phyloP scores from a whole-genome alignment of 2,113 vertebrate genomes.

The Gasterosteus aculeatus region DNA sequence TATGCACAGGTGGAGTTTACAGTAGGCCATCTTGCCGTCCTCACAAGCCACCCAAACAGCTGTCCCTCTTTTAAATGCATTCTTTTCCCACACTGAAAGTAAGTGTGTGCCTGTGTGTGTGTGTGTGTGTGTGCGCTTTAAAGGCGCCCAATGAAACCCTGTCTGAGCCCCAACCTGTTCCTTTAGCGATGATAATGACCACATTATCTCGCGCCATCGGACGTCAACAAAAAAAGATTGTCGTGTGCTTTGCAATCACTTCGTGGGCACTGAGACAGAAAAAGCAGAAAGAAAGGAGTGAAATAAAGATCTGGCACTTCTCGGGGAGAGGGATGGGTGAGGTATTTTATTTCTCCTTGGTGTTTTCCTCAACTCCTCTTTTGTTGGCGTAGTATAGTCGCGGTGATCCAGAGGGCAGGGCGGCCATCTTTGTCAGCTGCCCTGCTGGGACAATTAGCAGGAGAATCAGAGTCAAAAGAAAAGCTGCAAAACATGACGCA shows the following conservation, averaged over 20 bases:
- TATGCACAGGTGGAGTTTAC: constrained; percentile 74
- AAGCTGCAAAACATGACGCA: constrained; percentile 65
- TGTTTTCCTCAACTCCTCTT: constrained; percentile 63
- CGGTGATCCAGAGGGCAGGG: constrained; percentile 86
- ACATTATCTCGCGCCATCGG: constrained; percentile 96
- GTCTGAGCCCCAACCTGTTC: constrained; percentile 97
- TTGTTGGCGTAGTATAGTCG: constrained; percentile 74
- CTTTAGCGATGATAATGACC: constrained; percentile 94
- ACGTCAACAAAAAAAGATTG: constrained; percentile 92
- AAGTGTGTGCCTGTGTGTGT: constrained; percentile 51
- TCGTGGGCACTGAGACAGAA: constrained; percentile 78
- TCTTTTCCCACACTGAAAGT: constrained; percentile 90
- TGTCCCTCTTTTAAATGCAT: constrained; percentile 90
- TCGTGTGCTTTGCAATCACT: constrained; percentile 93
- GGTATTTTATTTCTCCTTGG: constrained; percentile 75
- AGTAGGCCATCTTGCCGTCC: constrained; percentile 69
- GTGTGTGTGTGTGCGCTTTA: constrained; percentile 69
- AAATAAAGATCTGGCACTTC: constrained; percentile 85
- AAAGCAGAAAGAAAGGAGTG: constrained; percentile 65
- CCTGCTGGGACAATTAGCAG: constrained; percentile 96
- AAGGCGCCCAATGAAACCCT: constrained; percentile 90
- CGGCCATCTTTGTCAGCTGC: constrained; percentile 87
- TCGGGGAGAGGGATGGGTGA: constrained; percentile 76
- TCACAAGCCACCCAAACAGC: constrained; percentile 85
- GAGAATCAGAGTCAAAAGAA: constrained; percentile 90